Base-by-base conservation (phyloP, 23 tunicate genomes). In the Trididemnum nubilum region DNA sequence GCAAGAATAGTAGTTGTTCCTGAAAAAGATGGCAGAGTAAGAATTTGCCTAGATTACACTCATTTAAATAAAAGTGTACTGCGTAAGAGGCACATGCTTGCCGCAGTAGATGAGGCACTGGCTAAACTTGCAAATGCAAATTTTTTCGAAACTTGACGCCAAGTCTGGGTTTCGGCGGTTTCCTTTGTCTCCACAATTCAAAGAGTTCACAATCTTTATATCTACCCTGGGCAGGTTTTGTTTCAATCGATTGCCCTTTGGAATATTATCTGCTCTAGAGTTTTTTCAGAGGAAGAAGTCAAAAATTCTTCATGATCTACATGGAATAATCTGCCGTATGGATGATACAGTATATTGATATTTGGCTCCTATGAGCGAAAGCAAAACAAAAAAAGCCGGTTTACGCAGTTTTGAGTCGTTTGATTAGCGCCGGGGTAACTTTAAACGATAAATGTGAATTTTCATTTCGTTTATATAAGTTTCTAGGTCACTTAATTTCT, bases 381-480 rank as follows among this genome's bases (percentile, higher is more conserved):
- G 70, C 70, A 63, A 7, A 23, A 63, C 70, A 7, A 7, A 23
- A 63, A 15, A 7, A 22, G 7, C 70, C n/a, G 54, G 54, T 44
- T 44, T 44, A 15, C 54, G 54, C 54, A 9, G 70, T 63, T 63
- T 27, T 63, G 29, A 22, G 22, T 24, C 12, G 31, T 5, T 63
- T 63, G 31, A 63, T 12, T 4, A 23, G 5, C 22, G 70, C 70
- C 5, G 29, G 70, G 31, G 70, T 63, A 9, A 63, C 70, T 63
- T 27, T 63, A 23, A 63, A 24, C 31, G 23, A 63, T 9, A 63
- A 63, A 63, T 63, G 70, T 63, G 70, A 63, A 63, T 63, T 63
- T 63, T 63, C 70, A 22, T 5, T 23, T 24, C 70, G n/a, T 22
- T 63, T 23, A 63, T 9, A 9, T 9, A 63, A 63, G 23, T 63